Evolutionary conservation across 2,797 vertebrate genomes (phyloP), one percentile per base, ranked within the genome.

Genomic region (Borostomias antarcticus): DNA sequence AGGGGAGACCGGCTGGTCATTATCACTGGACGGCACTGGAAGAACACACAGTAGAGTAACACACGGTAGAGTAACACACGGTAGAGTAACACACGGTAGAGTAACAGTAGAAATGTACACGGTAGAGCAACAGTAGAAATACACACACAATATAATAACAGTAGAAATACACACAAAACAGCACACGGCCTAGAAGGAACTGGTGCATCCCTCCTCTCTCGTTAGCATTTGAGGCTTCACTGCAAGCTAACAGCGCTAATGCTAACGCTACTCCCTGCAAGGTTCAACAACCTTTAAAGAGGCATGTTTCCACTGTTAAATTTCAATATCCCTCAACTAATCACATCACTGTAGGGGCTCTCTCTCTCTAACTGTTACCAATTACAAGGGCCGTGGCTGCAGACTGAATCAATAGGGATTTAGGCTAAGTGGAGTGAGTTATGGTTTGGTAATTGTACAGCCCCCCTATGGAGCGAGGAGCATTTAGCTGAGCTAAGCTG

Each of bases 1-100:
- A 83, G 79, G 85, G 86, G 73, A 86, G 75, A 86, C 66, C 21
- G 58, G 77, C 86, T 86, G 86, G 76, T 85, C 84, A 88, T 87
- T 87, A 81, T 78, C 83, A 92, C 85, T 87, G 85, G 81, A 91
- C 88, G 79, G 85, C 87, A 92, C 88, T 91, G 77, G 82, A 88
- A 91, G 85, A 88, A 93, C 88, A 86, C n/a, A n/a, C n/a, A n/a
- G n/a, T n/a, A n/a, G 78, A 87, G 25, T n/a, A 86, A 80, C 77
- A 85, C 85, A 89, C 78, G 72, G 52, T 10, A 54, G 35, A 74
- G 66, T 80, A 17, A 86, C 81, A 82, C n/a, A n/a, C n/a, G n/a
- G 75, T 89, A 69, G 1, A 85, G 73, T 89, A 86, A 83, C 85
- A 82, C 82, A 89, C 84, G 75, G 67, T 77, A 64, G 43, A 76